These are phyloP conservation scores for Papilio xuthus DNA, from an alignment of 1,140 invertebrate species.

Conservation along the genomic window DNA sequence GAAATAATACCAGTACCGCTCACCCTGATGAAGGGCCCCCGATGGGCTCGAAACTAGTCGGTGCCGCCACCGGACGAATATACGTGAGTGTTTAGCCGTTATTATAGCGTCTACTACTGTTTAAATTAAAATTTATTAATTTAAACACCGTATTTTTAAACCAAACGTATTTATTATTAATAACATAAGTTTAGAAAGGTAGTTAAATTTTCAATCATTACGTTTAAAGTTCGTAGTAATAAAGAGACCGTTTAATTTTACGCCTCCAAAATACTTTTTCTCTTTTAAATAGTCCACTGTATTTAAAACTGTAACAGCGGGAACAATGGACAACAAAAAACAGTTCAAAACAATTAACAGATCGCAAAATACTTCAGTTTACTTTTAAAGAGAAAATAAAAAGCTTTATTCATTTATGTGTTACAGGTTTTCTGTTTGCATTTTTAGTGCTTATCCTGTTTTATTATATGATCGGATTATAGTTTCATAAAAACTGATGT, in stretches of 20 bases:
- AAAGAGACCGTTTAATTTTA: slow-evolving; percentile 13
- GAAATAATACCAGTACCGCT: too few relatives aligned
- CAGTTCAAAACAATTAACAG: slow-evolving; percentile 22
- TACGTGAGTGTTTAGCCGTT: too few relatives aligned
- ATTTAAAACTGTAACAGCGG: slow-evolving; percentile 13
- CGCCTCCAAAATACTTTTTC: slow-evolving; percentile 10
- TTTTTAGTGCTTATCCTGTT: not conserved
- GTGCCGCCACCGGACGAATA: too few relatives aligned
- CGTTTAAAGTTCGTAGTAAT: not conserved
- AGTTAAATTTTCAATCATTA: not conserved
- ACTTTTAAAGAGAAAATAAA: not conserved
- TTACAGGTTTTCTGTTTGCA: not conserved
- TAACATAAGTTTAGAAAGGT: not conserved
- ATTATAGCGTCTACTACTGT: too few relatives aligned
- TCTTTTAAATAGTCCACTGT: slow-evolving; percentile 13
- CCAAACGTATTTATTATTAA: too few relatives aligned
- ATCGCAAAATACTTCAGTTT: slow-evolving; percentile 17
- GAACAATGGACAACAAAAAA: slow-evolving; percentile 15
- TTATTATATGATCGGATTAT: too few relatives aligned
- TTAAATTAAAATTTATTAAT: too few relatives aligned
- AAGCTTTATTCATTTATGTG: not conserved
- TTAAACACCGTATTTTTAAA: too few relatives aligned
- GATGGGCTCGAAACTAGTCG: too few relatives aligned
- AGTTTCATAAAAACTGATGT: too few relatives aligned
- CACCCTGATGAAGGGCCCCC: too few relatives aligned